Conservation (phyloP, 2,888 invertebrate genomes). For the Hypercompe scribonia region DNA sequence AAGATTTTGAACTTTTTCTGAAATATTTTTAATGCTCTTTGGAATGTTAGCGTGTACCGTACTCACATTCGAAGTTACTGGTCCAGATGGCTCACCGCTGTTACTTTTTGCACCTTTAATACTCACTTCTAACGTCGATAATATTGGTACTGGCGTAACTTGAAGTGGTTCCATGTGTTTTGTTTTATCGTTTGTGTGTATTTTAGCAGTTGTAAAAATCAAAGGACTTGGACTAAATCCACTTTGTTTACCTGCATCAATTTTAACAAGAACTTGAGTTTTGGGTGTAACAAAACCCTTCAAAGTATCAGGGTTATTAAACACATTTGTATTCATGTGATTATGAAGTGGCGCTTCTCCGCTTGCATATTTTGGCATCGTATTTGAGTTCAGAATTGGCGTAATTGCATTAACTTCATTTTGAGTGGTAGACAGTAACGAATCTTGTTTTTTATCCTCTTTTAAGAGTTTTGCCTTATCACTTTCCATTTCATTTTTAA, state of each 20-base stretch:
- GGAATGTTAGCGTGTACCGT: slow-evolving; percentile 32
- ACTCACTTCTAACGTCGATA: slow-evolving; percentile 74
- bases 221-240: slow-evolving; percentile 68
- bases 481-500: slow-evolving; percentile 56
- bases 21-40: slow-evolving; percentile 30
- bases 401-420: slow-evolving; percentile 45
- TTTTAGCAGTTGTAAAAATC: slow-evolving; percentile 84
- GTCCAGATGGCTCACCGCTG: slow-evolving; percentile 44
- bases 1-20: slow-evolving; percentile 30
- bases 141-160: slow-evolving; percentile 74
- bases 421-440: slow-evolving; percentile 36
- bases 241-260: slow-evolving; percentile 65
- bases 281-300: slow-evolving; percentile 58
- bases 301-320: slow-evolving; percentile 55
- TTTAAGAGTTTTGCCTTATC: slow-evolving; percentile 60
- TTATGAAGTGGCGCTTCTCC: slow-evolving; percentile 60
- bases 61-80: slow-evolving; percentile 44
- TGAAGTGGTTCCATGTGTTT: slow-evolving; percentile 77
- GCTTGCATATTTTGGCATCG: slow-evolving; percentile 51
- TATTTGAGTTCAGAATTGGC: slow-evolving; percentile 53
- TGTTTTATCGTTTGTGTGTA: slow-evolving; percentile 73
- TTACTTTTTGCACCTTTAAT: slow-evolving; percentile 56
- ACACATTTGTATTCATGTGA: slow-evolving; percentile 76
- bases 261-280: slow-evolving; percentile 73
- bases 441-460: slow-evolving; percentile 52